These are phyloP conservation scores for Monodelphis domestica DNA, from an alignment of 2,797 vertebrate species.

Conservation along the genomic window DNA sequence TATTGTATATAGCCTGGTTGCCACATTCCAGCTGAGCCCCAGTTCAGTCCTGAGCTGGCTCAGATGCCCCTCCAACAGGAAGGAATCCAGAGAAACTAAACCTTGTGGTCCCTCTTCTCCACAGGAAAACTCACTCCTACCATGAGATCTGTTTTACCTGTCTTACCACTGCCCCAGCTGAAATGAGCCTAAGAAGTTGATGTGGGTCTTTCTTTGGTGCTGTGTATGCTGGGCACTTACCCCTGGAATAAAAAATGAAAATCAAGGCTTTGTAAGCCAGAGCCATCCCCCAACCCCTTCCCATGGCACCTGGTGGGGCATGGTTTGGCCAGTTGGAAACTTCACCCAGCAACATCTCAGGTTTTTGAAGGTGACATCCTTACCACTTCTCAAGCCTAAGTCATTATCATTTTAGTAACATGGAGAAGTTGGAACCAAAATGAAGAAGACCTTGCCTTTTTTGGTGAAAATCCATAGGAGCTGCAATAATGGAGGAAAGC, in stretches of 20 bases:
- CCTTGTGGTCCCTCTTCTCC: no score
- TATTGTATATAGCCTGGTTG: no score
- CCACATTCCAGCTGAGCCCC: no score
- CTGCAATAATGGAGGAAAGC: neutral
- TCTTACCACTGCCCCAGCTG: neutral
- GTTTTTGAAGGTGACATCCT: neutral
- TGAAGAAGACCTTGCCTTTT: neutral
- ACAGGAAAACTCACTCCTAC: no score
- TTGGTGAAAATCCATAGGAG: neutral
- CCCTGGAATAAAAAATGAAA: neutral
- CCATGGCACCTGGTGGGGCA: no score
- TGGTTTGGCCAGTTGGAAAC: no score
- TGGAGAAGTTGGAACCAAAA: neutral
- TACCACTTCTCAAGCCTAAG: neutral
- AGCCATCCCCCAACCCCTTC: no score
- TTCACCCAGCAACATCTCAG: neutral
- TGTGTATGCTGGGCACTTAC: neutral
- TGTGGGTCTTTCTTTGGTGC: neutral
- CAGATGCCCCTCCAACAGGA: no score
- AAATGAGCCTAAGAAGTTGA: neutral
- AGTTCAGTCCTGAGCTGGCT: no score
- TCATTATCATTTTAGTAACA: neutral
- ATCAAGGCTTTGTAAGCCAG: neutral
- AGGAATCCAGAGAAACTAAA: no score
- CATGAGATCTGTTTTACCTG: neutral